phyloP scores from a whole-genome alignment of 2,888 invertebrate genomes.

The Lasioglossum malachurum region DNA sequence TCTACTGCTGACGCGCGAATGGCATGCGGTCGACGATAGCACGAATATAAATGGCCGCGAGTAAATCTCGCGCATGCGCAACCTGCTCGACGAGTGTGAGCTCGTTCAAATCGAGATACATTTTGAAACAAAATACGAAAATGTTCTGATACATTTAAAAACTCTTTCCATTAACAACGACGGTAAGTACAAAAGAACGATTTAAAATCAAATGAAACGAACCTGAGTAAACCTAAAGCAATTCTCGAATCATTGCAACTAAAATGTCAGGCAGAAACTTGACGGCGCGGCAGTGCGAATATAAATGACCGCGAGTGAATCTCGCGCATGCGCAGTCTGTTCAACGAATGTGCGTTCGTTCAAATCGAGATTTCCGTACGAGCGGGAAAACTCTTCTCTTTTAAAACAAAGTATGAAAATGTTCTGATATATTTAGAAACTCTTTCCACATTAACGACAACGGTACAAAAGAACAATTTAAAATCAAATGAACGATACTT shows the following conservation, averaged over 20 bases:
- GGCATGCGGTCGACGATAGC: neutral
- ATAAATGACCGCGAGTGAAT: too few species aligned
- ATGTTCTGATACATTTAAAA: neutral
- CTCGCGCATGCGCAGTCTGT: too few species aligned
- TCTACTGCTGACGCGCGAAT: constrained; percentile 23
- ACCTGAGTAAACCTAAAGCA: too few species aligned
- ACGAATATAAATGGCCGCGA: constrained; percentile 4
- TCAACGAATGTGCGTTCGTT: neutral
- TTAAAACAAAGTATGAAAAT: constrained; percentile 14
- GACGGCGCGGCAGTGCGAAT: too few species aligned
- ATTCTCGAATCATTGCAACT: too few species aligned
- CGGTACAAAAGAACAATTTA: constrained; percentile 15
- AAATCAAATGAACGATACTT: neutral
- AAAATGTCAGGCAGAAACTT: too few species aligned
- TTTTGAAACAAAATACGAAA: constrained; percentile 15
- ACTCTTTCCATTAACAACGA: constrained; percentile 1
- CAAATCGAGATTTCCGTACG: neutral
- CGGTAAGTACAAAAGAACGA: neutral
- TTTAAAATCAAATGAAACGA: too few species aligned
- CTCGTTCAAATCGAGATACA: neutral
- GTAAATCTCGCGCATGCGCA: constrained; percentile 40
- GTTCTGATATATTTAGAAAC: constrained; percentile 1
- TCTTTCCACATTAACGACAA: neutral
- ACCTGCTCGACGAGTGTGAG: neutral
- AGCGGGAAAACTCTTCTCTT: too few species aligned